Percentiles rank a stretch among this genome's conserved stretches.
Conservation (phyloP, 2,797 vertebrate genomes). For the Phaenicophaeus curvirostris region DNA sequence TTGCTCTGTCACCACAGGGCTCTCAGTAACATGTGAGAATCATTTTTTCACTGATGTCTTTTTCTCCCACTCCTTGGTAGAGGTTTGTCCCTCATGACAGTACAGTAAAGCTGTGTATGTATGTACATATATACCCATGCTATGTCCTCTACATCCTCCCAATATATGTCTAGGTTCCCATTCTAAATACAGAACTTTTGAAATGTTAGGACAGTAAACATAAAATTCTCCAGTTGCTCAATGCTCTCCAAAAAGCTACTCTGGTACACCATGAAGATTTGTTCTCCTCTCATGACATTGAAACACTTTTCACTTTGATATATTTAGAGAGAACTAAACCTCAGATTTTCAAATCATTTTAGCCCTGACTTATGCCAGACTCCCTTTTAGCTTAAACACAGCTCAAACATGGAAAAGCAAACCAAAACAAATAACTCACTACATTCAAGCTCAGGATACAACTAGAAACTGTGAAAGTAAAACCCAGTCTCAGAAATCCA, state of each 20-base stretch:
- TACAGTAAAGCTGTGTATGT: background rate
- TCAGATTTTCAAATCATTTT: background rate
- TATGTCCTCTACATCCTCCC: background rate
- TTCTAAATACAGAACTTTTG: background rate
- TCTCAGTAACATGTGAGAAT: background rate
- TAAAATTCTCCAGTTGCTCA: background rate
- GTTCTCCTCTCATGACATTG: background rate
- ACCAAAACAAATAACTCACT: background rate
- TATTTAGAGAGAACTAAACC: background rate
- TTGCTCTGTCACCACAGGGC: background rate
- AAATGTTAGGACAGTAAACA: background rate
- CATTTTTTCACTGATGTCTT: background rate
- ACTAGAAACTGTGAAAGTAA: background rate
- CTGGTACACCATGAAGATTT: background rate
- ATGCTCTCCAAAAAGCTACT: background rate
- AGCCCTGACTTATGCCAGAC: background rate
- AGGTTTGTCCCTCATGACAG: background rate
- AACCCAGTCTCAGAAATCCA: background rate
- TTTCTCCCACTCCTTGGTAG: background rate
- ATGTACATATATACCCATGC: too few species aligned
- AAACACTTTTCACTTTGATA: background rate
- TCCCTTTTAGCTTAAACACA: background rate
- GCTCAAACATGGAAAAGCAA: background rate
- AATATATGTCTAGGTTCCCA: background rate
- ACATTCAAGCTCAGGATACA: background rate